Base-by-base conservation (phyloP, 2,797 vertebrate genomes). In the Pseudocheirus occidentalis region DNA sequence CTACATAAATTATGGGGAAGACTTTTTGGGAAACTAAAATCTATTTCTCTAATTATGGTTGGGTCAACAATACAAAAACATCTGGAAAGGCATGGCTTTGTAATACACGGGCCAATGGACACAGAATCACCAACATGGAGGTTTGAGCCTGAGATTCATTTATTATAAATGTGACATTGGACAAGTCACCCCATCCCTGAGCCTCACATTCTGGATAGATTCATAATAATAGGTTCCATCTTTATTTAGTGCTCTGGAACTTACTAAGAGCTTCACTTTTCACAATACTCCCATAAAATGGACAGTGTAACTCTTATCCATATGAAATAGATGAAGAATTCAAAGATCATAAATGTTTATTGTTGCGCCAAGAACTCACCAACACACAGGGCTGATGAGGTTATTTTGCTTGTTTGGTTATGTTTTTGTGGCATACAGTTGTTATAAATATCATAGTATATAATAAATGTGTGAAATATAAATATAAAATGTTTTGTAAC, bases 11-110 rank as follows among this genome's bases (percentile, higher is more conserved):
- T 93, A 53, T 95, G 73, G 34, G 40, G 90, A 93, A 92, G 9
- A 91, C 18, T 55, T 92, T 94, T 94, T 97, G 40, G 46, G 91
- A n/a, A 56, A 92, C 53, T 81, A 87, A 81, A 81, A 34, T 52
- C 92, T 94, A 16, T 53, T 92, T 97, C 34, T 92, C 81, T 53
- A 55, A 57, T 11, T 46, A 95, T 52, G 73, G 73, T 55, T 93
- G 57, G 46, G 55, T 95, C 58, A 28, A 90, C 40, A 94, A 90
- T 57, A 57, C 21, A 40, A 93, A 94, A 57, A 93, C 18, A 73
- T 91, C 54, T 29, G 28, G 21, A 87, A 87, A 87, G 9, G 7
- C 9, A 46, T 24, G 40, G 13, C 21, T 3, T 87, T 87, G 21
- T 46, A 46, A 50, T 27, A 46, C 10, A 46, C 3, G 46, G 40